Conservation (phyloP, 1,140 invertebrate genomes). For the Phortica variegata region DNA sequence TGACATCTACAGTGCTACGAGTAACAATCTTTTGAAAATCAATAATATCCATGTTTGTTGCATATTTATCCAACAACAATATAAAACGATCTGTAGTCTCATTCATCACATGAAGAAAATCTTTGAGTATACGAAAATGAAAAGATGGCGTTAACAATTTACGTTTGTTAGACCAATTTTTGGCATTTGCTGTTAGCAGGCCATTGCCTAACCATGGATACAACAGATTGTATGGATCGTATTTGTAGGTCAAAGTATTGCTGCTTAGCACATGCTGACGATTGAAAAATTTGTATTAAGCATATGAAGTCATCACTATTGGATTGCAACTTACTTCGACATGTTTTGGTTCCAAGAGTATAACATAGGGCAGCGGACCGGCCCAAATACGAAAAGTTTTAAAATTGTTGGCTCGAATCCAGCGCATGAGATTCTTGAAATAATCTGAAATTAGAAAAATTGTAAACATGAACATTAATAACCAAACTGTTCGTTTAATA, state of each 20-base stretch:
- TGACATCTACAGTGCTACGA: slow-evolving; percentile 29
- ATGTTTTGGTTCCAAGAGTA: slow-evolving; percentile 16
- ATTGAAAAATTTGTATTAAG: background rate
- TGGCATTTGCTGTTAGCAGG: slow-evolving; percentile 42
- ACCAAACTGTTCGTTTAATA: no score
- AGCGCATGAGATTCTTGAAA: slow-evolving; percentile 8
- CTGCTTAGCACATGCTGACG: slow-evolving; percentile 25
- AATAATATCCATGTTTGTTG: slow-evolving; percentile 8
- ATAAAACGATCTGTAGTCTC: slow-evolving; percentile 65
- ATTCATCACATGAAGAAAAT: slow-evolving; percentile 72
- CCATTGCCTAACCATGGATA: slow-evolving; percentile 56
- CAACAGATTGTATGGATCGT: slow-evolving; percentile 45
- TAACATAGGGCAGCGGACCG: slow-evolving; percentile 15
- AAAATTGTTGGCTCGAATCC: slow-evolving; percentile 9
- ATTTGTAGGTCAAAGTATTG: slow-evolving; percentile 20
- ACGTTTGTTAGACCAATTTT: slow-evolving; percentile 23
- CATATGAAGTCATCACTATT: background rate
- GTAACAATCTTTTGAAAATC: slow-evolving; percentile 25
- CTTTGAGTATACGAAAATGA: slow-evolving; percentile 77
- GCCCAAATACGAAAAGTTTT: slow-evolving; percentile 18
- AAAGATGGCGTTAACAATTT: slow-evolving; percentile 73
- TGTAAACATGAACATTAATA: no score
- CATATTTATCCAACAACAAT: slow-evolving; percentile 35
- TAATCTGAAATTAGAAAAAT: slow-evolving; percentile 8
- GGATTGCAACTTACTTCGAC: slow-evolving; percentile 16